Conservation (phyloP, 2,888 invertebrate genomes). For the Parnassius glacialis region DNA sequence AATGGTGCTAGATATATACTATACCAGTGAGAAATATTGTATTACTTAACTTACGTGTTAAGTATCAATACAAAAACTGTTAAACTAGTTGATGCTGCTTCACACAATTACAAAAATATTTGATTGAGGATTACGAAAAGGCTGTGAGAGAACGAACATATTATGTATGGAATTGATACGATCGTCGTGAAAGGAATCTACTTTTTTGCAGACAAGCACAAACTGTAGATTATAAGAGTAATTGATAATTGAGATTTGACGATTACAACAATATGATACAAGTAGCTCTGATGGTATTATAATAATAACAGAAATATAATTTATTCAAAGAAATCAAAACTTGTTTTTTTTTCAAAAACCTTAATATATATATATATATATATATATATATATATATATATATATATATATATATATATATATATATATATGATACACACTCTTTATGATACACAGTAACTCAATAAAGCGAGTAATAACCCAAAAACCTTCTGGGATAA, state of each 20-base stretch:
- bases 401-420: too few species aligned
- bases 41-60: constrained; percentile 14
- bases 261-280: constrained; percentile 61
- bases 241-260: constrained; percentile 65
- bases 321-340: constrained; percentile 58
- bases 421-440: too few species aligned
- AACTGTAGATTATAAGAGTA: constrained; percentile 61
- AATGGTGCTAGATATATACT: constrained; percentile 42
- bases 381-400: too few species aligned
- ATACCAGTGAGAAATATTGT: constrained; percentile 39
- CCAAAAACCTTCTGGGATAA: too few species aligned
- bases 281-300: constrained; percentile 61
- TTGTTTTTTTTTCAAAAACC: constrained; percentile 25
- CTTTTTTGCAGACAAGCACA: constrained; percentile 60
- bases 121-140: constrained; percentile 38
- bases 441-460: too few species aligned
- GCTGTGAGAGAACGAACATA: constrained; percentile 49
- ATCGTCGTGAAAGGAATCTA: constrained; percentile 40
- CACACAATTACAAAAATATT: constrained; percentile 30
- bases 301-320: constrained; percentile 75
- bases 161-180: constrained; percentile 40
- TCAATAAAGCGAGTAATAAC: too few species aligned
- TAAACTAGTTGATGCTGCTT: background rate
- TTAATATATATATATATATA: too few species aligned
- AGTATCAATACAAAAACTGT: too few species aligned